Percentiles rank a stretch among this genome's conserved stretches.
Evolutionary conservation across 2,797 vertebrate genomes (phyloP).

Genomic region (Eulemur coronatus): DNA sequence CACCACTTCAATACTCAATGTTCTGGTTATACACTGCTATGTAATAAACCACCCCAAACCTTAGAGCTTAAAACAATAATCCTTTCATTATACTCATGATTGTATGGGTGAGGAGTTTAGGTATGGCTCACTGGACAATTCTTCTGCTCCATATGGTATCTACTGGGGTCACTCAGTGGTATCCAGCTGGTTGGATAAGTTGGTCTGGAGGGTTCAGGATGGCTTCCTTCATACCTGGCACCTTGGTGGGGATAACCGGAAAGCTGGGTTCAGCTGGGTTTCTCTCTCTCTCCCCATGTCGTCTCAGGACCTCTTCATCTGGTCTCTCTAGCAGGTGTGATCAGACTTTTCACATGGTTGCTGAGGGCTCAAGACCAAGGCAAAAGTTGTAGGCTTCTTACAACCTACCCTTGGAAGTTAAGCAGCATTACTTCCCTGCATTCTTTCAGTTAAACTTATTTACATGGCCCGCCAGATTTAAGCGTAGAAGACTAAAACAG

Average conservation of each 20-base stretch:
- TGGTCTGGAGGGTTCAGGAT: not conserved
- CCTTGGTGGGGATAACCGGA: not conserved
- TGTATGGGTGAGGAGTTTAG: conserved; percentile 14
- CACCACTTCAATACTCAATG: not conserved
- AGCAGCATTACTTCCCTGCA: not conserved
- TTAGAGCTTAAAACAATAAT: not conserved
- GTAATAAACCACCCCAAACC: not conserved
- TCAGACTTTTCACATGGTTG: not conserved
- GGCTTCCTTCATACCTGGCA: not conserved
- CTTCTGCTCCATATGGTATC: not conserved
- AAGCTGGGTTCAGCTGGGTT: not conserved
- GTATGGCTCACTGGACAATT: not conserved
- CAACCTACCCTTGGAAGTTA: not conserved
- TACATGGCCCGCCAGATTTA: not conserved
- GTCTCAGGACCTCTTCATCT: not conserved
- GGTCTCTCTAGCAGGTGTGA: not conserved
- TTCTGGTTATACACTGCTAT: not conserved
- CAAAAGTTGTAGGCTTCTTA: not conserved
- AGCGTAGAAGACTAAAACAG: not conserved
- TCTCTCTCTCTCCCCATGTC: not conserved
- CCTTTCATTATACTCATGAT: not conserved
- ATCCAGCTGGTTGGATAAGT: not conserved
- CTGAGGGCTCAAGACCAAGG: not conserved
- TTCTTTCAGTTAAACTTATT: conserved; percentile 3
- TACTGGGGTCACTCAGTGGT: not conserved